Percentiles rank a stretch among this genome's conserved stretches.
These are phyloP conservation scores for Heteromormyrus szaboi DNA, from an alignment of 2,797 vertebrate species.

Conservation along the genomic window DNA sequence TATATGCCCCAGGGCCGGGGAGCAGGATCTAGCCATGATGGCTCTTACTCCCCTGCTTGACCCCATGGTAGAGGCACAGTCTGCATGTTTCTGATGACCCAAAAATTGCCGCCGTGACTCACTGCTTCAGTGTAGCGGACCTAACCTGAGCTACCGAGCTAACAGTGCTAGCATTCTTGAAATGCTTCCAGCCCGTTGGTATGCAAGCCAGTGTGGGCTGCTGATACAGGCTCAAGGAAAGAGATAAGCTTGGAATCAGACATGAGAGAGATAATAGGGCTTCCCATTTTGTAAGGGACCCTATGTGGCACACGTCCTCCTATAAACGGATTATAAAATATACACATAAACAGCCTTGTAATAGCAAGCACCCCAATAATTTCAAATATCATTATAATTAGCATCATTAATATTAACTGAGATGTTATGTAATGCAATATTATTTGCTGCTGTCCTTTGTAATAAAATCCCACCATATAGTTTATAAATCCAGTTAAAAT, in stretches of 20 bases:
- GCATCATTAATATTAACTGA: neutral
- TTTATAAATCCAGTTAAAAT: neutral
- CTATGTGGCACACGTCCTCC: neutral
- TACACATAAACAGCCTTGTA: neutral
- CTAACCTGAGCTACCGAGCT: neutral
- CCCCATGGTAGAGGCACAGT: neutral
- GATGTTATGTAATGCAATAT: neutral
- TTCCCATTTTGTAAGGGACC: neutral
- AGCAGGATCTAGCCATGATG: neutral
- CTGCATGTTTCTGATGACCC: neutral
- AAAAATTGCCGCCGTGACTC: neutral
- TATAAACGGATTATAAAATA: neutral
- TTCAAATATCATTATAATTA: neutral
- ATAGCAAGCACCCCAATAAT: neutral
- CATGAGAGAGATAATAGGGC: neutral
- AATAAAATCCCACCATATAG: neutral
- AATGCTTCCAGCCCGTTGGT: neutral
- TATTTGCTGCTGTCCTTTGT: neutral
- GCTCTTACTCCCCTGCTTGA: neutral
- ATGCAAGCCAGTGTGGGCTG: neutral
- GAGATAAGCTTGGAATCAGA: conserved; percentile 4
- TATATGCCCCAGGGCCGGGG: neutral
- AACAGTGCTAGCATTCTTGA: neutral
- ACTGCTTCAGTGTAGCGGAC: conserved; percentile 20
- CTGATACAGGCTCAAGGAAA: neutral